phyloP scores from a whole-genome alignment of 2,113 vertebrate species.

The Mellivora capensis region DNA sequence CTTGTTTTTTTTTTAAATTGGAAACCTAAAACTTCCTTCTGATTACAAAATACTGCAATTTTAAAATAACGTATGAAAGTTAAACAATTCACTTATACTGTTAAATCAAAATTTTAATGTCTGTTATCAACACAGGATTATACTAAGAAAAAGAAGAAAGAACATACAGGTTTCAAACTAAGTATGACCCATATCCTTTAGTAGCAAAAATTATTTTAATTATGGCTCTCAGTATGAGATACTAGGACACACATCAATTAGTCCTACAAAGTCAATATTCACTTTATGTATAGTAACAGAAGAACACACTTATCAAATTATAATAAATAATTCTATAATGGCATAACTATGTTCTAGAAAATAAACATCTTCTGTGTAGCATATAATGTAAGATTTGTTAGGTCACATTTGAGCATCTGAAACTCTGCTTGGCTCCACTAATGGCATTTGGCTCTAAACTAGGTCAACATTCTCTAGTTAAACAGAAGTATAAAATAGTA shows the following conservation, averaged over 20 bases:
- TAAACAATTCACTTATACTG: background rate
- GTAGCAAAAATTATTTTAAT: background rate
- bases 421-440: background rate
- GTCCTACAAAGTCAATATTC: background rate
- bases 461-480: background rate
- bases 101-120: background rate
- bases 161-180: background rate
- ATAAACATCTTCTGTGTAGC: background rate
- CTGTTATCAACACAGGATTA: background rate
- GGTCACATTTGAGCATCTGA: background rate
- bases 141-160: background rate
- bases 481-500: background rate
- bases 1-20: background rate
- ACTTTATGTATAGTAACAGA: background rate
- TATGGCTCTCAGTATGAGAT: background rate
- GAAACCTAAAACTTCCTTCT: constrained; percentile 25
- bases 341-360: constrained; percentile 20
- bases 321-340: constrained; percentile 15
- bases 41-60: background rate
- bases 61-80: background rate
- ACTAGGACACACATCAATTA: background rate
- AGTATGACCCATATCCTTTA: background rate
- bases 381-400: background rate
- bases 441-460: background rate
- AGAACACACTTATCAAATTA: background rate